Conservation (phyloP, 2,113 vertebrate genomes). For the Excalfactoria chinensis region DNA sequence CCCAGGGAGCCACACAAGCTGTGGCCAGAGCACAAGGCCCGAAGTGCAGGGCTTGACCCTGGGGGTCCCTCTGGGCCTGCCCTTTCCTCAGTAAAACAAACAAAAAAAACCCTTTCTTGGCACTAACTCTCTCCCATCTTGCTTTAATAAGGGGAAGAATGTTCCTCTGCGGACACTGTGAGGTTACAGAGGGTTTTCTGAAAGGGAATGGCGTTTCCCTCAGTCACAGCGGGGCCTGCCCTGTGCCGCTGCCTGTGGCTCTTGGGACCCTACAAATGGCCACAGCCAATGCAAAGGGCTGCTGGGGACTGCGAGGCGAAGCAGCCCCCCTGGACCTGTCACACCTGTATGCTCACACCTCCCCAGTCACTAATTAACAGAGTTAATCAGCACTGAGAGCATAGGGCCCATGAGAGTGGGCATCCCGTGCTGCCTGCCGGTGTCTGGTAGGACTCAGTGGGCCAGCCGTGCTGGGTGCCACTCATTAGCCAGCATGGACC, state of each 20-base stretch:
- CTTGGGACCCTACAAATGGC: background rate
- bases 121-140: slow-evolving; percentile 67
- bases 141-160: slow-evolving; percentile 76
- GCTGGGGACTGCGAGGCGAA: background rate
- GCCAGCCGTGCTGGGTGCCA: background rate
- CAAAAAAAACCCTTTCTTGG: slow-evolving; percentile 62
- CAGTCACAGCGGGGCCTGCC: slow-evolving; percentile 47
- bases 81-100: slow-evolving; percentile 34
- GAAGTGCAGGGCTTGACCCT: background rate
- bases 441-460: background rate
- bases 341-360: background rate
- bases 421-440: fast-evolving
- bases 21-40: background rate
- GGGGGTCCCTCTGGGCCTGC: background rate
- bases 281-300: background rate
- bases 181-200: slow-evolving; percentile 70
- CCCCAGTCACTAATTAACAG: background rate
- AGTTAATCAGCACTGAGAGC: background rate
- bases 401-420: background rate
- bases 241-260: background rate
- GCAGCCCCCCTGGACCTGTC: background rate
- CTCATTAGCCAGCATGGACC: fast-evolving
- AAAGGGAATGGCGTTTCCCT: slow-evolving; percentile 63
- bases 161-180: slow-evolving; percentile 60
- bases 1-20: background rate